Conservation (phyloP, 2,797 vertebrate genomes). For the Natrix natrix region DNA sequence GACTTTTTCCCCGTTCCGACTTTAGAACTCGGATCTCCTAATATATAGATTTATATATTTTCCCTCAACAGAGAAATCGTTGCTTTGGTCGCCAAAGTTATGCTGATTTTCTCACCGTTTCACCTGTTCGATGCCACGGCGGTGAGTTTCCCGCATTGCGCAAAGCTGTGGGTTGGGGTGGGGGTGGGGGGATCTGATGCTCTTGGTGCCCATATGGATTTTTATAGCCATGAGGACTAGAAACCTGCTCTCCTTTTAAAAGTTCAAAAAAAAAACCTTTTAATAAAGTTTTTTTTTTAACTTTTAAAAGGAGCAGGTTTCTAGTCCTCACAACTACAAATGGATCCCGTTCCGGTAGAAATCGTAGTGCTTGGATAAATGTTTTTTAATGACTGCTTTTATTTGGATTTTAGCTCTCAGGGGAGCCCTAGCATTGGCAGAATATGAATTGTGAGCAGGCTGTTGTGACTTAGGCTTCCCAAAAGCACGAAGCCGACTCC, state of each 20-base stretch:
- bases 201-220: fast-evolving
- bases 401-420: neutral
- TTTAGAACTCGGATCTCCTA: neutral
- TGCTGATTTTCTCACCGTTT: conserved; percentile 66
- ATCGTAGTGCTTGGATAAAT: neutral
- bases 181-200: neutral
- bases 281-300: too few relatives aligned
- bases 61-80: conserved; percentile 60
- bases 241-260: too few relatives aligned
- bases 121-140: conserved; percentile 71
- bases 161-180: neutral
- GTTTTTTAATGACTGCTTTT: neutral
- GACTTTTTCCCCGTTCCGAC: neutral
- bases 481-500: too few relatives aligned
- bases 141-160: conserved; percentile 59
- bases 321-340: neutral
- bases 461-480: too few relatives aligned
- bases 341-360: neutral
- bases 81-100: conserved; percentile 68
- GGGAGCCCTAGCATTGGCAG: neutral
- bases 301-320: neutral
- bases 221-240: too few relatives aligned
- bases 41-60: neutral
- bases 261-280: too few relatives aligned
- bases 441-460: neutral